Base-by-base conservation (phyloP, 2,888 invertebrate genomes). In the Gnatocerus cornutus region DNA sequence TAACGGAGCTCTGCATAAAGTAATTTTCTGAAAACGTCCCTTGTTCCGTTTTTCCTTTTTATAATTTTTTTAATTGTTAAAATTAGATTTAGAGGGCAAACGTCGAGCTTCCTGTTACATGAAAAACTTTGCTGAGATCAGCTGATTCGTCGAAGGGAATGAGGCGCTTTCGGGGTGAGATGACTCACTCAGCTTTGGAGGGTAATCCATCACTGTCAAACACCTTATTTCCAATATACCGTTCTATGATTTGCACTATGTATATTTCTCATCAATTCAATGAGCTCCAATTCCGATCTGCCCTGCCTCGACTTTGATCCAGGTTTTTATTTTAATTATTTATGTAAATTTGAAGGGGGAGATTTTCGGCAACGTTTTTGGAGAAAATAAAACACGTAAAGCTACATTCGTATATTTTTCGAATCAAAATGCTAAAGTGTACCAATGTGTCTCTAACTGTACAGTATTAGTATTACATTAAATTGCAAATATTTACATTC, bases 171-270 rank as follows among this genome's bases (percentile, higher is more conserved):
- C 59, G 71, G 75, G 64, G 74, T 71, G 64, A 81, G 82, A 83
- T 84, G 83, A 84, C 82, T 84, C 84, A 84, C 82, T 84, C 82
- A 81, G 76, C 79, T 75, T 77, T 73, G 71, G 33, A 69, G 74
- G 80, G 81, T 81, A 82, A 84, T 84, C 81, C 83, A 84, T 84
- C 84, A 84, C 76, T 84, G 84, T 84, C 84, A 84, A 80, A 83
- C 82, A 83, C 84, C 84, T 84, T 83, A 83, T 83, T 83, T 83
- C 83, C 82, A 83, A 84, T 84, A 83, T 83, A 77, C 76, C 80
- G 81, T 81, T 82, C 83, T 82, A 84, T 83, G 83, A 84, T 83
- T 82, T 84, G 82, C 82, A 82, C 81, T 84, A 83, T 84, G 82
- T 83, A 83, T 83, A 83, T 83, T 82, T 82, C 82, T 77, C 81